phyloP scores from a whole-genome alignment of 2,113 vertebrate genomes.

The Pelusios castaneus region DNA sequence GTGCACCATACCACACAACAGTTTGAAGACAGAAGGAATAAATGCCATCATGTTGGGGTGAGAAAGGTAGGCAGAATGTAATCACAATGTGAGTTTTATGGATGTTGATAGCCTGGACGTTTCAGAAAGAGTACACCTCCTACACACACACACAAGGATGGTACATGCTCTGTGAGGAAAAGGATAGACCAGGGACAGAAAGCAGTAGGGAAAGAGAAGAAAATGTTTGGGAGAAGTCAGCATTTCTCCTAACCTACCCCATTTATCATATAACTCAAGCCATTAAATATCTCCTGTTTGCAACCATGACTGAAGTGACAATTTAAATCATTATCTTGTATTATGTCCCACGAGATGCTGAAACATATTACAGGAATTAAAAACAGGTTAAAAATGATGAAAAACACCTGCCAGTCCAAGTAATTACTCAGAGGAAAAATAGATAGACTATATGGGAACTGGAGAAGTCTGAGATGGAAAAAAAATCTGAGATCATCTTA shows the following conservation, averaged over 20 bases:
- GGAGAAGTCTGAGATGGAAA: background rate
- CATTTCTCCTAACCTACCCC: background rate
- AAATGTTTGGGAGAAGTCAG: background rate
- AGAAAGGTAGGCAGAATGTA: background rate
- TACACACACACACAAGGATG: background rate
- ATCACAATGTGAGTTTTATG: background rate
- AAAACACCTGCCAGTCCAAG: background rate
- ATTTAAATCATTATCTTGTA: background rate
- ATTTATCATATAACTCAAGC: background rate
- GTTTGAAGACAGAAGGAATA: background rate
- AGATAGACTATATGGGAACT: background rate
- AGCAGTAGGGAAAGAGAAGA: background rate
- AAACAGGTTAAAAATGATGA: background rate
- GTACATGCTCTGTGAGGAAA: background rate
- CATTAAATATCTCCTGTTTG: background rate
- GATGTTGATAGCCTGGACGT: background rate
- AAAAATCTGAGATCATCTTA: background rate
- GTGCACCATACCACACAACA: fast-evolving
- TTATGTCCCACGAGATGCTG: background rate
- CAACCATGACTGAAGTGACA: background rate
- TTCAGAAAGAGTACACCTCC: constrained; percentile 36
- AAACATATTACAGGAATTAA: background rate
- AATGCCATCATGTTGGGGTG: background rate
- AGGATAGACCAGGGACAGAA: background rate
- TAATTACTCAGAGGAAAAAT: background rate